Evolutionary conservation across 2,888 invertebrate genomes (phyloP).

Genomic region (Carabus problematicus): DNA sequence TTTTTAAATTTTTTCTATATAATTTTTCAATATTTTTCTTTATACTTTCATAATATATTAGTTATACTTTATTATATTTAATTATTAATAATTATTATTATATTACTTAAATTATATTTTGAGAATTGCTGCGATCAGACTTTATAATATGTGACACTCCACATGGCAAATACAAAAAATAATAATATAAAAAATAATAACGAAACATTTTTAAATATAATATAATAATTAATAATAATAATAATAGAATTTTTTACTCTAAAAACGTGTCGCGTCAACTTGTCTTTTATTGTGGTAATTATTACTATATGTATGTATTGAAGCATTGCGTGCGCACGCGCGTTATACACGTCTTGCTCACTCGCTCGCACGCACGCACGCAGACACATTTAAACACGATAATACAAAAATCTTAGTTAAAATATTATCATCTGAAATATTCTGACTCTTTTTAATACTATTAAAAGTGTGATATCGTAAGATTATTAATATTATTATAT

Average conservation of each 20-base stretch:
- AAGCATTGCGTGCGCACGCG: constrained; percentile 38
- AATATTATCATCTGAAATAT: constrained; percentile 43
- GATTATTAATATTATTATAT: constrained; percentile 40
- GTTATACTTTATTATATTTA: constrained; percentile 48
- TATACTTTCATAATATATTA: constrained; percentile 48
- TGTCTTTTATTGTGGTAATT: constrained; percentile 54
- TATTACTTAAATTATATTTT: constrained; percentile 59
- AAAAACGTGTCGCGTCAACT: constrained; percentile 57
- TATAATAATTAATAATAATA: constrained; percentile 51
- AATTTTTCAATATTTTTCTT: constrained; percentile 53
- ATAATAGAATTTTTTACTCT: constrained; percentile 56
- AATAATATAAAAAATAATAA: constrained; percentile 49
- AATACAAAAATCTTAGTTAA: constrained; percentile 43
- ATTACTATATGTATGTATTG: constrained; percentile 42
- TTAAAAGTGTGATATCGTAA: constrained; percentile 43
- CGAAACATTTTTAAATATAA: constrained; percentile 48
- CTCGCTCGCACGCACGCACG: constrained; percentile 20
- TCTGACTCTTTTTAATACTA: constrained; percentile 41
- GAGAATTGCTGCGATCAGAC: constrained; percentile 62
- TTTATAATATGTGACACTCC: constrained; percentile 58
- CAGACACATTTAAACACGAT: constrained; percentile 41
- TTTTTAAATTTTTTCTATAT: constrained; percentile 52
- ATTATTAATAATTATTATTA: constrained; percentile 48
- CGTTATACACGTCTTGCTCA: constrained; percentile 19
- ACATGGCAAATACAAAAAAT: constrained; percentile 46